Conservation (phyloP, 2,797 vertebrate genomes). For the Artibeus lituratus region DNA sequence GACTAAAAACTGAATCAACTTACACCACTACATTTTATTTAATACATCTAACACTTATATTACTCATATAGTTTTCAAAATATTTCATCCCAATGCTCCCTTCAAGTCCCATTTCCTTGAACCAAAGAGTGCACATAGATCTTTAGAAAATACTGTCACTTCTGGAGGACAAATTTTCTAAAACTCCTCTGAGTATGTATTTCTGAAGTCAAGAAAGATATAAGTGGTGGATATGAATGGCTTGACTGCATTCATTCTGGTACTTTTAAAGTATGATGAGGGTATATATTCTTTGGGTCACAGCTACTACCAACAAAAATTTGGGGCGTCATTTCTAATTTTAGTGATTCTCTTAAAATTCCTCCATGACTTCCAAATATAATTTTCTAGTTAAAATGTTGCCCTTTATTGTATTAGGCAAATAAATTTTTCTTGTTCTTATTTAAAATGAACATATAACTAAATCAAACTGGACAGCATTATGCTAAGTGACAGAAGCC, state of each 20-base stretch:
- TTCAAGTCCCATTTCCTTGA: background rate
- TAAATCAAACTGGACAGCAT: background rate
- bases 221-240: background rate
- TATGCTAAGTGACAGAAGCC: no score
- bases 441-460: background rate
- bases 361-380: background rate
- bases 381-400: constrained; percentile 45
- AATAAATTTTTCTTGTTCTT: background rate
- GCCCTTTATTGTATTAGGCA: background rate
- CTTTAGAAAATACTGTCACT: constrained; percentile 9
- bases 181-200: background rate
- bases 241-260: background rate
- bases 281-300: background rate
- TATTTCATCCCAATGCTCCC: background rate
- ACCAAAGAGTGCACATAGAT: background rate
- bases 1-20: background rate
- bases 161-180: background rate
- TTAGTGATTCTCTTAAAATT: background rate
- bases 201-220: constrained; percentile 17
- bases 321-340: background rate
- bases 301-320: constrained; percentile 10
- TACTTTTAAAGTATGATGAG: background rate
- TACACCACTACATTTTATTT: background rate
- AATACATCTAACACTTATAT: background rate
- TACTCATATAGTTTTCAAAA: constrained; percentile 8